phyloP scores from a whole-genome alignment of 2,797 vertebrate species.

The Antennarius maculatus region DNA sequence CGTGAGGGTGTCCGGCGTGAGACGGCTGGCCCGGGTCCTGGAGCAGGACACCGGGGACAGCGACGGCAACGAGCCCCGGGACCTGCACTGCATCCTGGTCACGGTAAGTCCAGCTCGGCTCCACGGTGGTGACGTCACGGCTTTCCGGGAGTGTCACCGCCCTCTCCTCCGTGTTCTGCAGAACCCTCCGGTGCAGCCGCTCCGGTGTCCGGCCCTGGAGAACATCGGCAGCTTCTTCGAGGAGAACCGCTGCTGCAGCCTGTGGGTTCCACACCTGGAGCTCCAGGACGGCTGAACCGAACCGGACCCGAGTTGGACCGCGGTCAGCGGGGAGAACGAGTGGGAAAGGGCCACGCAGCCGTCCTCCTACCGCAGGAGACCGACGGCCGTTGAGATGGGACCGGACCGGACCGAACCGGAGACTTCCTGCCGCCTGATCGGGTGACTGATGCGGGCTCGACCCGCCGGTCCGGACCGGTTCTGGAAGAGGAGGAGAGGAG shows the following conservation, averaged over 20 bases:
- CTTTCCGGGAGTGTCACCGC: not conserved
- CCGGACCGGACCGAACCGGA: constrained; percentile 17
- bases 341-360: constrained; percentile 36
- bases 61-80: constrained; percentile 84
- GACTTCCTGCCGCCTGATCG: not conserved
- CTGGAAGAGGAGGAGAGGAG: not conserved
- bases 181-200: constrained; percentile 86
- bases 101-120: constrained; percentile 80
- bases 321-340: constrained; percentile 43
- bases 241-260: constrained; percentile 88
- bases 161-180: constrained; percentile 47
- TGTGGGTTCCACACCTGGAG: constrained; percentile 89
- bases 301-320: constrained; percentile 51
- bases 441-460: not conserved
- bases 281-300: constrained; percentile 87
- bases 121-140: too few species aligned
- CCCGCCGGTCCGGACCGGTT: constrained; percentile 5
- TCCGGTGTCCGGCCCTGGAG: constrained; percentile 85
- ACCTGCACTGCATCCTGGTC: constrained; percentile 94
- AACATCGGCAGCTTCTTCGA: constrained; percentile 89
- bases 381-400: constrained; percentile 30
- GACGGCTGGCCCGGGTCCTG: constrained; percentile 85
- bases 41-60: constrained; percentile 71
- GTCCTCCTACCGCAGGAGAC: constrained; percentile 21
- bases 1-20: constrained; percentile 87